Evolutionary conservation across 2,113 vertebrate species (phyloP).

Genomic region (Sapajus apella): DNA sequence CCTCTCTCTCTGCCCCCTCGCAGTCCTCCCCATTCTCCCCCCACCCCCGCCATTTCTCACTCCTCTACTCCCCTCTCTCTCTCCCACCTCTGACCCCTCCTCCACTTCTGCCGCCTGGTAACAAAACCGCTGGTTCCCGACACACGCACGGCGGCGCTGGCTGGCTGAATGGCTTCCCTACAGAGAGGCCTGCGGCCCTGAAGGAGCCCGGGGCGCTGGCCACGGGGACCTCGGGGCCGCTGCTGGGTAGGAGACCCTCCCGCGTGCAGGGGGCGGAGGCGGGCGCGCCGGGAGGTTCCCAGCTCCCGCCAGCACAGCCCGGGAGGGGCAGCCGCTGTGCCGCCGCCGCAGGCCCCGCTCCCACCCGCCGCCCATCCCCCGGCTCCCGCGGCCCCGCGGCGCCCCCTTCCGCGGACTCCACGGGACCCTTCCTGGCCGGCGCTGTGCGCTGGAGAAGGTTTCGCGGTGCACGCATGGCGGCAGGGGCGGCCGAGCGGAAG

Average conservation of each 20-base stretch:
- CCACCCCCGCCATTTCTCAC: no score
- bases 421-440: not conserved
- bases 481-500: not conserved
- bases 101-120: not conserved
- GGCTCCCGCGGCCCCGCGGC: not conserved
- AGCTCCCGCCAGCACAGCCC: not conserved
- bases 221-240: accelerated
- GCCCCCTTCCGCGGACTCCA: not conserved
- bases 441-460: not conserved
- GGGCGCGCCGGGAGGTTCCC: not conserved
- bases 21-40: not conserved
- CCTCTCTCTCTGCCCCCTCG: not conserved
- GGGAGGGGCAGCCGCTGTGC: no score
- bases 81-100: not conserved
- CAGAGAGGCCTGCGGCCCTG: not conserved
- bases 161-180: accelerated
- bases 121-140: not conserved
- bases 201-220: not conserved
- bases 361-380: no score
- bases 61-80: not conserved
- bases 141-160: not conserved
- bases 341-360: no score
- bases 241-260: accelerated
- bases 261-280: accelerated
- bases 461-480: not conserved